Evolutionary conservation across 2,113 vertebrate species (phyloP), one percentile per base, ranked within the genome.

Genomic region (Sciurus niger): DNA sequence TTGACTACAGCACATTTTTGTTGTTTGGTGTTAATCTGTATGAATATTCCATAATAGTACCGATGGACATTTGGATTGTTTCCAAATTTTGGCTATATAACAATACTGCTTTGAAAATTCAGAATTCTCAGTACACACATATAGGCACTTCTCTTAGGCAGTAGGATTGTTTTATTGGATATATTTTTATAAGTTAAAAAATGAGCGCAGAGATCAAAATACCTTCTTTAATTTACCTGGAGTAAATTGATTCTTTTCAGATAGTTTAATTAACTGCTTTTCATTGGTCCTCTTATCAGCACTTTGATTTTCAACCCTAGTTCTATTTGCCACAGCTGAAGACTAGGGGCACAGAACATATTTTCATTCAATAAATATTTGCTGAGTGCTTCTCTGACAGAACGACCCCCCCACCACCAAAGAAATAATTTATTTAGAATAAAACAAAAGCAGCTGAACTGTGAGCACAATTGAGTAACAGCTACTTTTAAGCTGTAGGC

Each of bases 221-320:
- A 63, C 9, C 13, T 40, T 77, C 87, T 63, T 65, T 37, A 86
- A 73, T 73, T 93, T 78, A 78, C 24, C 18, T 92, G 43, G 51
- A 65, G n/a, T 34, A 76, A 68, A 58, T 12, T 84, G 30, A 40
- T 40, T 93, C 89, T 40, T 86, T 58, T 65, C 28, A 80, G 51
- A 43, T 40, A 84, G 65, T 72, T 77, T 83, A 70, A 34, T 9
- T 74, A 46, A 79, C 18, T 58, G 12, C 18, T 86, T 82, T 91
- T 94, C 68, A 74, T 76, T 74, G 87, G 48, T 55, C 84, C 37
- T 84, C 30, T 73, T 48, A 80, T 46, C 22, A 80, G 46, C 25
- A 84, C 25, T 96, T 91, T 37, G 43, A 55, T 67, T 78, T 92
- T 84, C 30, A 89, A 32, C 46, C 89, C 51, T 17, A 82, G 12